Conservation (phyloP, 2,888 invertebrate genomes). For the Tinea semifulvella region DNA sequence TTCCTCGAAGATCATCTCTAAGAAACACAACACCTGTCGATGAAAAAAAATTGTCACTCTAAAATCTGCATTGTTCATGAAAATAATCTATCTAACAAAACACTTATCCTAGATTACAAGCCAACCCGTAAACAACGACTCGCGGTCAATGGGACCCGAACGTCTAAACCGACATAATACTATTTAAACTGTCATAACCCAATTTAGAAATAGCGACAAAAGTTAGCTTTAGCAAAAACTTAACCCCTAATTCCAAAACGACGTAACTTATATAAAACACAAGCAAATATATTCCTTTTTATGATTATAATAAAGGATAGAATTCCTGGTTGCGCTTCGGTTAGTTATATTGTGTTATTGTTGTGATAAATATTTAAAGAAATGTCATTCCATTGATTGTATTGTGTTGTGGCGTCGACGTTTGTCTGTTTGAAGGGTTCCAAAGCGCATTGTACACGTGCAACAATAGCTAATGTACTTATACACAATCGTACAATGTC, state of each 20-base stretch:
- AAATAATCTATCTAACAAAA: neutral
- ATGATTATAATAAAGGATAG: neutral
- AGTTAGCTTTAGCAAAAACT: neutral
- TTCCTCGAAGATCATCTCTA: too few species aligned
- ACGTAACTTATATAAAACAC: neutral
- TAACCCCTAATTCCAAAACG: neutral
- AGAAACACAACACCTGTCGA: neutral
- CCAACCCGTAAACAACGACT: neutral
- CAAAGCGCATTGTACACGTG: neutral
- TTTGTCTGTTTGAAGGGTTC: neutral
- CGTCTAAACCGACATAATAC: constrained; percentile 32
- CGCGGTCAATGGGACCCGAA: neutral
- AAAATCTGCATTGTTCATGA: neutral
- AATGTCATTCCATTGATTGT: neutral
- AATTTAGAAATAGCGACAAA: constrained; percentile 32
- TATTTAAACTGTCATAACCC: constrained; percentile 43
- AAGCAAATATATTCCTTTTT: neutral
- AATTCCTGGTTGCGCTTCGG: neutral
- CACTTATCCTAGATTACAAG: constrained; percentile 6
- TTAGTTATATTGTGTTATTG: neutral
- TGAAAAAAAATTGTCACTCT: neutral
- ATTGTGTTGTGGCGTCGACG: constrained; percentile 7
- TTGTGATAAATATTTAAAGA: neutral
- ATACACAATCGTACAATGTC: constrained; percentile 25
- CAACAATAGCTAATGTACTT: constrained; percentile 8